Conservation (phyloP, 2,888 invertebrate species). For the Neria commutata region DNA sequence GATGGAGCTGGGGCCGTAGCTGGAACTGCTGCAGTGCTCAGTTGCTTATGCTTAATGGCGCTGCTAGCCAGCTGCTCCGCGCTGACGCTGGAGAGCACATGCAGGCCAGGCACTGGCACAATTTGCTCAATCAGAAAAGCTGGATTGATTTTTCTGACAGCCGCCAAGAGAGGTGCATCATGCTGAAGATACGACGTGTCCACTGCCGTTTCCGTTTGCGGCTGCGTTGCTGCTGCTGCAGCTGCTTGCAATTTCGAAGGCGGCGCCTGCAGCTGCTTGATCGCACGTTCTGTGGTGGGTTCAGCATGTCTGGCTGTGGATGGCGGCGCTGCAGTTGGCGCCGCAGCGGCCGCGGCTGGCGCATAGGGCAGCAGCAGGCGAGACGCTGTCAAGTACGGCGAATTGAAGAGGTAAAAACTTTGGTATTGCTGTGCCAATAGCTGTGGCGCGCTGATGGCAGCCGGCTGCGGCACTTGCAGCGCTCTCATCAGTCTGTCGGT, state of each 20-base stretch:
- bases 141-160: constrained; percentile 52
- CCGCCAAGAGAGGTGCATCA: constrained; percentile 47
- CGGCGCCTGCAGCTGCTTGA: constrained; percentile 26
- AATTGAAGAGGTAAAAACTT: constrained; percentile 28
- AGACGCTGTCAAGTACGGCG: constrained; percentile 36
- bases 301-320: constrained; percentile 36
- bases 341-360: constrained; percentile 27
- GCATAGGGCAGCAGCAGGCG: constrained; percentile 34
- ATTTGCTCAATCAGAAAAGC: constrained; percentile 57
- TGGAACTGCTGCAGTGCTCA: neutral
- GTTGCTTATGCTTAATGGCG: neutral
- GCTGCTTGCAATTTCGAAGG: constrained; percentile 37
- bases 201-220: constrained; percentile 18
- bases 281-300: constrained; percentile 40
- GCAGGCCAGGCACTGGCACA: constrained; percentile 49
- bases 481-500: constrained; percentile 2
- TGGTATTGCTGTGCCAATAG: too few species aligned
- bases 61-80: constrained; percentile 23
- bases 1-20: neutral
- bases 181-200: constrained; percentile 37
- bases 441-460: too few species aligned
- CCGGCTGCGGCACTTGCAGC: constrained; percentile 18
- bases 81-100: constrained; percentile 37
- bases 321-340: constrained; percentile 31
- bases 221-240: constrained; percentile 17